A percentile compares a stretch with the other conserved stretches of the same genome.
Evolutionary conservation across 2,113 vertebrate genomes (phyloP).

Genomic region (Myiopsitta monachus): DNA sequence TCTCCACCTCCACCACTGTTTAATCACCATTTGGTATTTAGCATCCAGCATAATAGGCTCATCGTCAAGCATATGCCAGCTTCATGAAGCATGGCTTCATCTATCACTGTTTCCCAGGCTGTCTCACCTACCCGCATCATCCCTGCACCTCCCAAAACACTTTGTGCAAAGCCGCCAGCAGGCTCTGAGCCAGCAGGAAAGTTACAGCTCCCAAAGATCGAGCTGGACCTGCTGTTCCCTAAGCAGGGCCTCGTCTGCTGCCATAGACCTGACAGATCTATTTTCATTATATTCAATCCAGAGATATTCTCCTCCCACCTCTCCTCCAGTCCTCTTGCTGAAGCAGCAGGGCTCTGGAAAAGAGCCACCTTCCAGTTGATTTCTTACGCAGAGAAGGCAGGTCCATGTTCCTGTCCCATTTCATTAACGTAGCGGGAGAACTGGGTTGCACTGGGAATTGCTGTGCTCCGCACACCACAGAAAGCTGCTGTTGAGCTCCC

Average conservation of each 20-base stretch:
- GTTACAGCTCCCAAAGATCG: not conserved
- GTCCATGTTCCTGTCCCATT: slow-evolving; percentile 51
- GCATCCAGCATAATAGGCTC: not conserved
- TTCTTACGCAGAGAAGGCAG: slow-evolving; percentile 24
- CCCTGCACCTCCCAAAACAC: not conserved
- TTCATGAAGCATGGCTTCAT: slow-evolving; percentile 22
- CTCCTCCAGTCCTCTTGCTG: not conserved
- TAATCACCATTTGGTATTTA: slow-evolving; percentile 14
- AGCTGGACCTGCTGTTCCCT: not conserved
- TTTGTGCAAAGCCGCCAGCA: not conserved
- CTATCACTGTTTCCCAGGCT: slow-evolving; percentile 24
- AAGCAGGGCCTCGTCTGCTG: not conserved
- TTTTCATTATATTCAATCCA: slow-evolving; percentile 53
- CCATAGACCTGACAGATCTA: slow-evolving; percentile 5
- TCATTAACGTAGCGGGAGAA: slow-evolving; percentile 34
- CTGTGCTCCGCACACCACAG: accelerated
- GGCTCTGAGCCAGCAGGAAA: not conserved
- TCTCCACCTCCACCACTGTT: not conserved
- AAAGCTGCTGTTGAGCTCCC: not conserved
- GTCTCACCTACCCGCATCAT: not conserved
- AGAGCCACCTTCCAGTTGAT: slow-evolving; percentile 51
- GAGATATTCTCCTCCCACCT: not conserved
- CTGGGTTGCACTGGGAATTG: not conserved
- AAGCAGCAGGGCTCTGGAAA: slow-evolving; percentile 6
- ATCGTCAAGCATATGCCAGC: not conserved